Conservation (phyloP, 2,113 vertebrate genomes). For the Cebus imitator region DNA sequence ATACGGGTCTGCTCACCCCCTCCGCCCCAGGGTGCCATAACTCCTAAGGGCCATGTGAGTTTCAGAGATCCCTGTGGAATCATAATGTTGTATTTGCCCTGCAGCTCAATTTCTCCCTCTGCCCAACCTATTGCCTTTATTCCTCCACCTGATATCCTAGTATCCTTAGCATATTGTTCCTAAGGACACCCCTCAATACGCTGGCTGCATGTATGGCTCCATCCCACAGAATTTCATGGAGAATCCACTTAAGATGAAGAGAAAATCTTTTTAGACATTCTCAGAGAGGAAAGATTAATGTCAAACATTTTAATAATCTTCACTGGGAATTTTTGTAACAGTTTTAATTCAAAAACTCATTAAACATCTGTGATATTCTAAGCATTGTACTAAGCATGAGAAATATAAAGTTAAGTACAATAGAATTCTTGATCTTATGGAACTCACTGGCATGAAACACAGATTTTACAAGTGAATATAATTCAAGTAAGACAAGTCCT, state of each 20-base stretch:
- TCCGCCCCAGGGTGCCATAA: neutral
- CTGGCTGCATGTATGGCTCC: neutral
- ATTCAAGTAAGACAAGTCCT: neutral
- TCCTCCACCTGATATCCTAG: neutral
- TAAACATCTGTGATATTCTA: neutral
- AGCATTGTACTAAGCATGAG: neutral
- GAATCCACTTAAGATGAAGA: neutral
- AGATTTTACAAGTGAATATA: neutral
- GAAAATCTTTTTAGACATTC: neutral
- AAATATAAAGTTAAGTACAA: slow-evolving; percentile 1
- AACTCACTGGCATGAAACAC: neutral
- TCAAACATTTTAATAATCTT: neutral
- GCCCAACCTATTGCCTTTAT: neutral
- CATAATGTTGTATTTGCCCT: too few species aligned
- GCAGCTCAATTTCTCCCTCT: neutral
- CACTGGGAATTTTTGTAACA: neutral
- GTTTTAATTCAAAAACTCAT: neutral
- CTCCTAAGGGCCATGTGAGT: accelerated
- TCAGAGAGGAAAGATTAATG: neutral
- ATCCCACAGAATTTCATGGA: neutral
- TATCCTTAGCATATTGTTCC: too few species aligned
- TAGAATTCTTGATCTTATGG: neutral
- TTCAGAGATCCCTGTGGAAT: neutral
- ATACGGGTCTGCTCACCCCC: accelerated
- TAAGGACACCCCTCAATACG: neutral